A percentile compares a stretch with the other conserved stretches of the same genome.
These are phyloP conservation scores for Glyptemys insculpta DNA, from an alignment of 2,797 vertebrate species.

Conservation along the genomic window DNA sequence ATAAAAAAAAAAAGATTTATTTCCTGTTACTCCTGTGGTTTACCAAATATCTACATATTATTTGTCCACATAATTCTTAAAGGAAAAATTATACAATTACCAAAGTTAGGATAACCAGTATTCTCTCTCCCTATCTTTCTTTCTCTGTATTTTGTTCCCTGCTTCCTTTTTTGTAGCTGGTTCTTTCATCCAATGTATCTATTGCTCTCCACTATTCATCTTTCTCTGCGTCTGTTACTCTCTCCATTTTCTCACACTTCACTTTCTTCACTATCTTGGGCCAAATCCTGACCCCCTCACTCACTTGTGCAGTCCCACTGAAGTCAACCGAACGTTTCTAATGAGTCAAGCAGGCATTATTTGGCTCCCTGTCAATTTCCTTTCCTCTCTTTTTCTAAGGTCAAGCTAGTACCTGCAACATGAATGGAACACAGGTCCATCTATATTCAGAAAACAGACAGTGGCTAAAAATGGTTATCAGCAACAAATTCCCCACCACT, in stretches of 20 bases:
- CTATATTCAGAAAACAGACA: background rate
- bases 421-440: background rate
- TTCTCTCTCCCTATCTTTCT: background rate
- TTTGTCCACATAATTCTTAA: background rate
- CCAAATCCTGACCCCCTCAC: background rate
- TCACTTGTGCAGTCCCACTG: background rate
- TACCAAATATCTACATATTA: background rate
- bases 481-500: background rate
- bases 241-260: background rate
- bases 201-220: background rate
- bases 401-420: background rate
- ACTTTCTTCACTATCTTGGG: accelerated
- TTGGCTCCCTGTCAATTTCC: background rate
- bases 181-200: background rate
- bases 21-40: background rate
- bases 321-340: background rate
- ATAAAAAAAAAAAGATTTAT: background rate
- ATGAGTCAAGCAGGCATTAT: background rate
- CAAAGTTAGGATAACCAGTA: background rate
- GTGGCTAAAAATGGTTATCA: background rate
- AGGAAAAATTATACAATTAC: background rate
- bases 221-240: background rate
- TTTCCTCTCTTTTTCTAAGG: background rate
- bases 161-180: background rate
- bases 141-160: background rate